These are phyloP conservation scores for Sebastes ruberrimus DNA, from an alignment of 2,797 vertebrate species.

Conservation along the genomic window DNA sequence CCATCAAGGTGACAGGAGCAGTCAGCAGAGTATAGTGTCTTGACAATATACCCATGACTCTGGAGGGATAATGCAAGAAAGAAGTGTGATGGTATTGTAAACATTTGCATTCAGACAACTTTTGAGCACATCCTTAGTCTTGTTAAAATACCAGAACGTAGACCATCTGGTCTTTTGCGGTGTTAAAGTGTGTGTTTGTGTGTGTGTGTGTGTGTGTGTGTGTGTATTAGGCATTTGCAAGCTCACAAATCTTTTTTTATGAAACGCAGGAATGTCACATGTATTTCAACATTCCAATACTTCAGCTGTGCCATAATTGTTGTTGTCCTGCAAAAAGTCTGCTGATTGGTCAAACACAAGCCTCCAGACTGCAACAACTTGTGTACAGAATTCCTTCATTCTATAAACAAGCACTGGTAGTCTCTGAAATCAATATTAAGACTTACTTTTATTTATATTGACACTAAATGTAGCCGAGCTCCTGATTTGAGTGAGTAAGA, in stretches of 20 bases:
- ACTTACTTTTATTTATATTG: neutral
- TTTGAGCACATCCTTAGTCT: neutral
- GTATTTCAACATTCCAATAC: too few relatives aligned
- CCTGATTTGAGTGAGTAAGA: neutral
- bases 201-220: too few relatives aligned
- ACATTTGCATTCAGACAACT: neutral
- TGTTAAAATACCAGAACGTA: neutral
- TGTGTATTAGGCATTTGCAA: too few relatives aligned
- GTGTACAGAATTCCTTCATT: neutral
- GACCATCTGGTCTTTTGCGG: neutral
- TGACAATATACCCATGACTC: neutral
- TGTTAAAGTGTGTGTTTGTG: neutral
- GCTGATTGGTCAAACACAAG: neutral
- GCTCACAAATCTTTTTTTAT: neutral
- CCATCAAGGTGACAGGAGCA: neutral
- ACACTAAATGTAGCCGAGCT: neutral
- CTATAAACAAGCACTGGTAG: neutral
- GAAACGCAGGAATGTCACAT: neutral
- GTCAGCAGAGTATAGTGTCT: neutral
- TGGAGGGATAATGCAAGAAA: neutral
- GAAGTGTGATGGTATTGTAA: neutral
- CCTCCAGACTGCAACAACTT: neutral
- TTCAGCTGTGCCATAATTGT: too few relatives aligned
- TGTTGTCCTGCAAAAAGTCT: neutral
- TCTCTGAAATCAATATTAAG: neutral